A percentile compares a stretch with the other conserved stretches of the same genome.
These are phyloP conservation scores for Tauraco erythrolophus DNA, from an alignment of 2,113 vertebrate species.

Conservation along the genomic window DNA sequence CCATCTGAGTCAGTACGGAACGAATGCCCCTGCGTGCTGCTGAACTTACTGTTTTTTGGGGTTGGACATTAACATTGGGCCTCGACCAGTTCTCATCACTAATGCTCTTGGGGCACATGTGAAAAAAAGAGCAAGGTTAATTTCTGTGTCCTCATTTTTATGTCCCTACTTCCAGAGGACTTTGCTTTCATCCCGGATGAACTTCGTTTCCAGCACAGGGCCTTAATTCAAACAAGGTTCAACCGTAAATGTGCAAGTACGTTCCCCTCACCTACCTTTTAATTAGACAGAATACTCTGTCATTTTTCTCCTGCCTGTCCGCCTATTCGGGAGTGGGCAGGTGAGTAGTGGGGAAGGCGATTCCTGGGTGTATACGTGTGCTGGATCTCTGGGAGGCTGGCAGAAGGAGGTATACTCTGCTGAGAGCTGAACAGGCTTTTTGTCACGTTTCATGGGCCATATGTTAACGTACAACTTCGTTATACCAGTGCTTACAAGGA, in stretches of 20 bases:
- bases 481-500: not conserved
- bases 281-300: not conserved
- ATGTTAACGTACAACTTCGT: not conserved
- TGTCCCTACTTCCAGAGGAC: not conserved
- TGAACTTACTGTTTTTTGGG: fast-evolving
- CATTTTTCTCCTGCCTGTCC: not conserved
- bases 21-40: not conserved
- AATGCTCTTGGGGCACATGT: fast-evolving
- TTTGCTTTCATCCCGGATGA: not conserved
- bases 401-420: not conserved
- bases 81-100: not conserved
- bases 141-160: not conserved
- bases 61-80: fast-evolving
- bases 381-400: not conserved
- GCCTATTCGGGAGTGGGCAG: not conserved
- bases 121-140: not conserved
- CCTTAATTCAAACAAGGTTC: not conserved
- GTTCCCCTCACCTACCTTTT: not conserved
- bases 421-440: not conserved
- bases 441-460: not conserved
- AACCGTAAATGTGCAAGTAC: not conserved
- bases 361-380: not conserved
- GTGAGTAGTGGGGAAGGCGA: not conserved
- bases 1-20: not conserved
- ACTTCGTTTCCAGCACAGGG: not conserved